Conservation (phyloP, 1,140 invertebrate species). For the Sarcophaga bullata region DNA sequence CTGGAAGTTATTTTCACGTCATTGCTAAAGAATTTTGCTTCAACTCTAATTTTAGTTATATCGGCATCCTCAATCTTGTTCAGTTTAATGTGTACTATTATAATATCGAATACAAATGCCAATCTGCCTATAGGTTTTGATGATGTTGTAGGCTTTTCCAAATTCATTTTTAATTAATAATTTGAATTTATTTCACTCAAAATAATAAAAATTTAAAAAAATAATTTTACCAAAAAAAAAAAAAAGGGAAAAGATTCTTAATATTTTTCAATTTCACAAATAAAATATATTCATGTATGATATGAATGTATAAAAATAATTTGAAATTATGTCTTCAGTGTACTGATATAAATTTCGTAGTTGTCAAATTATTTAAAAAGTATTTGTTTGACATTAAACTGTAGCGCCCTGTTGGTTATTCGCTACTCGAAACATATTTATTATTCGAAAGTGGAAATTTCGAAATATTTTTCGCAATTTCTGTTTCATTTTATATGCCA, state of each 20-base stretch:
- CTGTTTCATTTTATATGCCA: too few relatives aligned
- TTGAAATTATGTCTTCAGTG: too few relatives aligned
- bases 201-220: not conserved
- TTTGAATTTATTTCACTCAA: not conserved
- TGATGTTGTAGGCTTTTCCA: not conserved
- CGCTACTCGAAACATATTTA: too few relatives aligned
- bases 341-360: too few relatives aligned
- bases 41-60: conserved; percentile 30
- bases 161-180: conserved; percentile 19
- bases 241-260: not conserved
- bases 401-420: too few relatives aligned
- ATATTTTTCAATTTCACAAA: too few relatives aligned
- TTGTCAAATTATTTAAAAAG: too few relatives aligned
- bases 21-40: conserved; percentile 39
- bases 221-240: not conserved
- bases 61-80: not conserved
- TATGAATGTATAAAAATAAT: too few relatives aligned
- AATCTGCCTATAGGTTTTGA: not conserved
- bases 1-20: conserved; percentile 42
- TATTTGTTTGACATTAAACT: too few relatives aligned
- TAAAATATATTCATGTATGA: too few relatives aligned
- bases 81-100: conserved; percentile 43
- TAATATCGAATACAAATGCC: conserved; percentile 43
- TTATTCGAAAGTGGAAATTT: too few relatives aligned
- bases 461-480: too few relatives aligned